Base-by-base conservation (phyloP, 1,140 invertebrate species). In the Temnothorax nylanderi region DNA sequence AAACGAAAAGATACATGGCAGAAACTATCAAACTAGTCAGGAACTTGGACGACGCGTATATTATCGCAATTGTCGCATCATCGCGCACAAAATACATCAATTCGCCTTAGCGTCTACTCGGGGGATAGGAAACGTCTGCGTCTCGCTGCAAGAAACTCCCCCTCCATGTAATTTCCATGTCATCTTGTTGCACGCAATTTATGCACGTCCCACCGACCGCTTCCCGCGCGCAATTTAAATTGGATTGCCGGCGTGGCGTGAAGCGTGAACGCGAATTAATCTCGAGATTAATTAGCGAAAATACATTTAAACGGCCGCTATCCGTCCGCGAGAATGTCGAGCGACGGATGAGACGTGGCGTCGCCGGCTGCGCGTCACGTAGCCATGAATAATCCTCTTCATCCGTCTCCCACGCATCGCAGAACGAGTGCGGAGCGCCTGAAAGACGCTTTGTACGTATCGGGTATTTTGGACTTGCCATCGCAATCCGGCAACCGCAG, bases 281-380 rank as follows among this genome's bases (percentile, higher is more conserved):
- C 85, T 87, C 78, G 65, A 89, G 72, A 90, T 90, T 90, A 90
- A 90, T 90, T 87, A 87, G 72, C 49, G 77, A 80, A 85, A 89
- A 89, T 78, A 87, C 78, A 87, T 85, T 90, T 89, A 90, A 87
- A 72, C 67, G 88, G 60, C 58, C 47, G 78, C 62, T 86, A 89
- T 80, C 67, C 65, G 76, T 85, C 41, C 69, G 76, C 32, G 76
- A 51, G 56, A 81, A 64, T n/a, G 34, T 85, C 75, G 72, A 34
- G 11, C 47, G 58, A 65, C 49, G 47, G 72, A 85, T 64, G 62
- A 65, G 84, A 81, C 47, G 80, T 64, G 37, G n/a, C 47, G 41
- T 58, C 34, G 32, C 78, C 62, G 47, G 64, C 41, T 69, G n/a
- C 47, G n/a, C 37, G 34, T 71, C 81, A 49, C 49, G n/a, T 62